A percentile compares a stretch with the other conserved stretches of the same genome.
These are phyloP conservation scores for Brachirus orientalis DNA, from an alignment of 2,113 vertebrate genomes.

Conservation along the genomic window DNA sequence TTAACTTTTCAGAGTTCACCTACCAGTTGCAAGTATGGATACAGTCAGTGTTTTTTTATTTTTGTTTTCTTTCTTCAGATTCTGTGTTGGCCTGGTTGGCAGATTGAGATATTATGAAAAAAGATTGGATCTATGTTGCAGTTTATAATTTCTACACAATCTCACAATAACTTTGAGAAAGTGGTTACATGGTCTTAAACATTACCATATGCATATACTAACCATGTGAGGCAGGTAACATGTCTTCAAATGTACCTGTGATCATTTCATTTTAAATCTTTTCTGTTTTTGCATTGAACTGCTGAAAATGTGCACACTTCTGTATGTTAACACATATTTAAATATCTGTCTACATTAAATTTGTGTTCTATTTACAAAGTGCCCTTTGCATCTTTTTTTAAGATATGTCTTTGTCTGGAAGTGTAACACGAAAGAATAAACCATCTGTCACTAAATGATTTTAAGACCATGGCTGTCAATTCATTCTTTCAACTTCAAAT, in stretches of 20 bases:
- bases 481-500: not conserved
- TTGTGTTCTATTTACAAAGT: constrained; percentile 75
- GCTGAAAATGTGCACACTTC: constrained; percentile 73
- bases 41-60: constrained; percentile 41
- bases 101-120: constrained; percentile 44
- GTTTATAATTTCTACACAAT: constrained; percentile 45
- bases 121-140: constrained; percentile 41
- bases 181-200: constrained; percentile 31
- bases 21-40: constrained; percentile 49
- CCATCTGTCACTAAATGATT: constrained; percentile 31
- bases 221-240: constrained; percentile 42
- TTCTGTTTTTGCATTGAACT: constrained; percentile 71
- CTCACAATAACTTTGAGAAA: constrained; percentile 44
- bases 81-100: constrained; percentile 54
- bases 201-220: constrained; percentile 40
- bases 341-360: constrained; percentile 78
- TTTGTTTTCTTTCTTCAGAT: constrained; percentile 49
- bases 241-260: constrained; percentile 39
- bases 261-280: constrained; percentile 44
- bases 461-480: constrained; percentile 12
- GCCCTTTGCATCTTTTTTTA: constrained; percentile 68
- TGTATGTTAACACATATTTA: constrained; percentile 75
- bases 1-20: constrained; percentile 56
- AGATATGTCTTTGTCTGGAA: constrained; percentile 66
- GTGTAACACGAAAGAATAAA: constrained; percentile 66